Evolutionary conservation across 1,140 invertebrate species (phyloP).

Genomic region (Scaptomyza hsui): DNA sequence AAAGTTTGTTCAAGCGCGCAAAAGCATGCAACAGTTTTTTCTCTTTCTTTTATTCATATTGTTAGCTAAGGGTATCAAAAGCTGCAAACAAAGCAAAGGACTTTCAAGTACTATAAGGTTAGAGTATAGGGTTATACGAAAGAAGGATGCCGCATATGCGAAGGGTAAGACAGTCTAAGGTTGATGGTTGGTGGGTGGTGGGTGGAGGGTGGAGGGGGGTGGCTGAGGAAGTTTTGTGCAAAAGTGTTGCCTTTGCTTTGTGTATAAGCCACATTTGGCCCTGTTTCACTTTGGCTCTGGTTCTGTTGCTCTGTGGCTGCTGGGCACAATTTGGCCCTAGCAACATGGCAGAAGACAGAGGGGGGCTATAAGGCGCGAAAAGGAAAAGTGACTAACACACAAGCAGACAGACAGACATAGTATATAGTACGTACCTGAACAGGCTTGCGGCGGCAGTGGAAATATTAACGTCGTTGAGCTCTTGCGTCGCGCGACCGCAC

Average conservation of each 20-base stretch:
- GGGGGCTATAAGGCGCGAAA: background rate
- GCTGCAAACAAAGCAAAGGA: no score
- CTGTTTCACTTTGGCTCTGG: background rate
- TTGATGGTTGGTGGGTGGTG: no score
- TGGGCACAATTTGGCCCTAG: slow-evolving; percentile 39
- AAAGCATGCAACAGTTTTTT: no score
- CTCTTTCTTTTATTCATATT: no score
- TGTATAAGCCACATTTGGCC: slow-evolving; percentile 19
- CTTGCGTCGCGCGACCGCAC: slow-evolving; percentile 95
- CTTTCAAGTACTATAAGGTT: no score
- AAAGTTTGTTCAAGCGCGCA: no score
- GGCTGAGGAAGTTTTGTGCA: background rate
- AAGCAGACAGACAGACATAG: no score
- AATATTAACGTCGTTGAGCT: slow-evolving; percentile 97
- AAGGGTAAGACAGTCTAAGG: background rate
- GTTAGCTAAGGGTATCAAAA: no score
- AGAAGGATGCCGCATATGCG: slow-evolving; percentile 12
- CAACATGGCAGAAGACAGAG: background rate
- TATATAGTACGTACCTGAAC: slow-evolving; percentile 91
- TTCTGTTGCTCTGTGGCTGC: slow-evolving; percentile 4
- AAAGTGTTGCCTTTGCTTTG: slow-evolving; percentile 30
- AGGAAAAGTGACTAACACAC: slow-evolving; percentile 5
- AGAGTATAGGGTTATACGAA: slow-evolving; percentile 6
- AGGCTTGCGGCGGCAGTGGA: slow-evolving; percentile 95
- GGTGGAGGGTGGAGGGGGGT: background rate